These are phyloP conservation scores for Nannospalax galili DNA, from an alignment of 2,113 vertebrate genomes.

Conservation along the genomic window DNA sequence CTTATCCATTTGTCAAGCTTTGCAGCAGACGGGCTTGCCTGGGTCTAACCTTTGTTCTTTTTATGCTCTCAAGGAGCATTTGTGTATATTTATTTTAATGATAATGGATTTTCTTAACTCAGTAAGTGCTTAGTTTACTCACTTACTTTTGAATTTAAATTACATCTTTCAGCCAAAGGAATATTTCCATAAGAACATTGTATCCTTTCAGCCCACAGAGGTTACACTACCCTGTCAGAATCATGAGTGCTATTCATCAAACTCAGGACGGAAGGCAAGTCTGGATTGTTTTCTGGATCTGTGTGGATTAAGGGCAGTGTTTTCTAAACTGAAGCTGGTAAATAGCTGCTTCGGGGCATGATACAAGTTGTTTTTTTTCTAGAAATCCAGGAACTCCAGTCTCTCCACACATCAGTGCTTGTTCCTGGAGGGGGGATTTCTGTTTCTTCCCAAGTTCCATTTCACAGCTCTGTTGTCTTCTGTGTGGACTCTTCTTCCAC, in stretches of 20 bases:
- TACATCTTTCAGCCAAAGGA: not conserved
- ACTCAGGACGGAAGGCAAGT: not conserved
- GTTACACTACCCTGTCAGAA: not conserved
- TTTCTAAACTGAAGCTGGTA: not conserved
- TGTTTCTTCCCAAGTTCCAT: too few relatives aligned
- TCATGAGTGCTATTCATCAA: not conserved
- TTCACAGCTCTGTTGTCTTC: too few relatives aligned
- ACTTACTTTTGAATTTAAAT: conserved; percentile 41
- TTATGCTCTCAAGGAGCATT: conserved; percentile 13
- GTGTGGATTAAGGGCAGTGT: not conserved
- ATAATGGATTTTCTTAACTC: not conserved
- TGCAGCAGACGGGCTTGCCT: not conserved
- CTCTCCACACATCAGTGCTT: not conserved
- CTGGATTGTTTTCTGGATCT: not conserved
- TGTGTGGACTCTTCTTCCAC: too few relatives aligned
- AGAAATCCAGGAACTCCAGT: not conserved
- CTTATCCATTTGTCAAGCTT: not conserved
- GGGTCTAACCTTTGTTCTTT: not conserved
- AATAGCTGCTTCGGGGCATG: not conserved
- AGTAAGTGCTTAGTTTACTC: not conserved
- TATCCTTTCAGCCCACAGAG: not conserved
- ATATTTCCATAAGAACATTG: not conserved
- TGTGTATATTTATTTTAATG: not conserved
- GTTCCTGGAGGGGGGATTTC: not conserved
- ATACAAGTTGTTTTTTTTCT: not conserved